Evolutionary conservation across 2,888 invertebrate species (phyloP).

Genomic region (Seira ritae): DNA sequence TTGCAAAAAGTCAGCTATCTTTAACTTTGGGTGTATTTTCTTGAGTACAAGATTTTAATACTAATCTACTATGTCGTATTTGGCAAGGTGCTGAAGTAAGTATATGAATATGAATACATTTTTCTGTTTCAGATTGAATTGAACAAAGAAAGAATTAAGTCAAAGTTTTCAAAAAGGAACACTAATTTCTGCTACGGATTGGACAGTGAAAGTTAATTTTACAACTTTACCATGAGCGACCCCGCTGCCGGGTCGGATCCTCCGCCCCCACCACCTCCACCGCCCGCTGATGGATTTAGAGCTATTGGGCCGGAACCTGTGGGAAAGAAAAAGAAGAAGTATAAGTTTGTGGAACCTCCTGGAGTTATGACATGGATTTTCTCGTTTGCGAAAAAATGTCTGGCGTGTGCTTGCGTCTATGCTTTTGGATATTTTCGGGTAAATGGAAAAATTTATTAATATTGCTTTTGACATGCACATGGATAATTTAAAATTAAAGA

Average conservation of each 20-base stretch:
- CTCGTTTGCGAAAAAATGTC: constrained; percentile 71
- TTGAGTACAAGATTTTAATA: too few species aligned
- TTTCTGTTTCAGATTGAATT: too few species aligned
- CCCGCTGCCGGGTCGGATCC: constrained; percentile 27
- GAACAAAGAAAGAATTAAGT: too few species aligned
- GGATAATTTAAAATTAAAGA: not conserved
- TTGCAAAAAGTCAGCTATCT: too few species aligned
- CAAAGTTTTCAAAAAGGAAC: too few species aligned
- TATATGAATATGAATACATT: too few species aligned
- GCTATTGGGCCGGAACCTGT: constrained; percentile 57
- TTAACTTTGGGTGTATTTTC: too few species aligned
- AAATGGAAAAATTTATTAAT: constrained; percentile 7
- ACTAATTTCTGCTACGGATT: too few species aligned
- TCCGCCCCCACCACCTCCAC: not conserved
- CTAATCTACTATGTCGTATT: too few species aligned
- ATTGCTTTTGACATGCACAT: not conserved
- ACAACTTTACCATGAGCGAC: constrained; percentile 25
- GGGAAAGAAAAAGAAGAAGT: constrained; percentile 66
- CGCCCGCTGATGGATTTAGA: constrained; percentile 45
- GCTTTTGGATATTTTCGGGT: constrained; percentile 73
- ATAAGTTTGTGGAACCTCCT: constrained; percentile 73
- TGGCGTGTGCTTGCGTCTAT: constrained; percentile 70
- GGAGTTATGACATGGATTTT: constrained; percentile 71
- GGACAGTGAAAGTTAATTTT: too few species aligned
- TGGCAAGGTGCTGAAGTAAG: too few species aligned